Conservation (phyloP, 2,113 vertebrate species). For the Leucopternis melanops region DNA sequence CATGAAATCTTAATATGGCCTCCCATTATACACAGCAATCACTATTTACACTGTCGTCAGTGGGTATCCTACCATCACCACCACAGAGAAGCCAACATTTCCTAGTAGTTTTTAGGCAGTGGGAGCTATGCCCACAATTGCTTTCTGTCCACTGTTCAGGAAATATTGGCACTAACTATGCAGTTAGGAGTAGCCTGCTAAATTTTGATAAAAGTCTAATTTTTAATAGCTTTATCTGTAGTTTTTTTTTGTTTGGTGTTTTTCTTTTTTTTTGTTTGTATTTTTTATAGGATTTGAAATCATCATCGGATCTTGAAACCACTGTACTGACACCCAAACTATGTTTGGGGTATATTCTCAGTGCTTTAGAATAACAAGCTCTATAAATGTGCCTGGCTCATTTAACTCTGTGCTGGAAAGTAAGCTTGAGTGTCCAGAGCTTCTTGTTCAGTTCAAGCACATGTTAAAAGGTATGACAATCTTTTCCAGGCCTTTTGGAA, state of each 20-base stretch:
- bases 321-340: neutral
- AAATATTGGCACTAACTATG: neutral
- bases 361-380: neutral
- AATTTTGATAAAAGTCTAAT: neutral
- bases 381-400: neutral
- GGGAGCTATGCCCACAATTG: neutral
- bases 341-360: neutral
- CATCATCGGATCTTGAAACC: neutral
- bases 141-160: neutral
- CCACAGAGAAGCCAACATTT: neutral
- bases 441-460: neutral
- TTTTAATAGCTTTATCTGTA: neutral
- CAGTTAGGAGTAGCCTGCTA: neutral
- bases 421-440: neutral
- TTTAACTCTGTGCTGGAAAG: neutral
- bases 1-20: neutral
- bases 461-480: neutral
- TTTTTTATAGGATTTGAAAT: too few species aligned
- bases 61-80: neutral
- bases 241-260: neutral
- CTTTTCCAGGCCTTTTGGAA: neutral
- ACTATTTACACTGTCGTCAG: neutral
- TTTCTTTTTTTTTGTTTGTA: too few species aligned
- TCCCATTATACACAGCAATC: neutral
- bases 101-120: neutral